Evolutionary conservation across 2,888 invertebrate genomes (phyloP), one percentile per base, ranked within the genome.

Genomic region (Diarsia brunnea): DNA sequence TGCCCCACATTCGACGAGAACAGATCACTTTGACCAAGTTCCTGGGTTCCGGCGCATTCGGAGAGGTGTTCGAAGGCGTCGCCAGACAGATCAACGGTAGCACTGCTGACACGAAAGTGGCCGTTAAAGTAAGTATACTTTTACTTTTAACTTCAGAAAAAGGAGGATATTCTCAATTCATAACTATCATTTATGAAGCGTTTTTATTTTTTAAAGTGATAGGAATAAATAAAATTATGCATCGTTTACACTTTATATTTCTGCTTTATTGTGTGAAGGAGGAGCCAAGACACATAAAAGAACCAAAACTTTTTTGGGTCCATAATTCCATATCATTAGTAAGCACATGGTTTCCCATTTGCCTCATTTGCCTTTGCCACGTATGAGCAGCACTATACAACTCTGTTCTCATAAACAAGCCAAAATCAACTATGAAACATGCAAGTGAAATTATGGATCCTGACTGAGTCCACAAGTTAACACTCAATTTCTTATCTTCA

Each of bases 41-140:
- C 92, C 97, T 99, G 71, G 99, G 99, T 0, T 98, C 98, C 77
- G 99, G 99, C 0, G 99, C 99, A 0, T 99, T 99, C 91, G 99
- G 99, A 0, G 99, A 99, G 95, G 99, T 99, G 1, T 99, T 98
- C 92, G 99, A 99, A 95, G 99, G 99, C 0, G 97, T 98, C 79
- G 98, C 99, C 0, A 97, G 97, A 84, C 97, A 98, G 85, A 95
- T 98, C 63, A 97, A 97, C 70, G 97, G 97, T 11, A 96, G 95
- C 53, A 96, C 96, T 38, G 89, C 90, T 45, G 97, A 97, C 75
- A 98, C 97, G 27, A 98, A 98, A 90, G 99, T 99, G n/a, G 99
- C 99, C 19, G 98, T 99, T 53, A 99, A 99, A 97, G 98, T 98
- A 91, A 87, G 87, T 82, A 0, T 38, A 38, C 38, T 38, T 38